Evolutionary conservation across 2,888 invertebrate genomes (phyloP), one percentile per base, ranked within the genome.

Genomic region (Apamea monoglypha): DNA sequence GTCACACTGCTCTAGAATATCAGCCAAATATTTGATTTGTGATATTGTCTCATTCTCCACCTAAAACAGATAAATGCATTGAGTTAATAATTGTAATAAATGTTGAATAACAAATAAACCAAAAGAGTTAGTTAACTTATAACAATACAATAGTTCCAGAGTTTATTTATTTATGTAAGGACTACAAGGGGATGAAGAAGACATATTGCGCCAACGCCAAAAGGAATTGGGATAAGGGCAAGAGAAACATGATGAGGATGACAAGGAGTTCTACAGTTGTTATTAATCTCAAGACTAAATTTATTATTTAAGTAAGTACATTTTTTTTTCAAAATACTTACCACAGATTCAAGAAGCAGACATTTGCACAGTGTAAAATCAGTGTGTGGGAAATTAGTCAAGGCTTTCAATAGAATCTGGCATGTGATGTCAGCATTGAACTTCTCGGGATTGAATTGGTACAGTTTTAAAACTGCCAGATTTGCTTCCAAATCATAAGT

Each of bases 291-390:
- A 56, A 32, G 16, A 5, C 16, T 70, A n/a, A 12, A 32, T 70
- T 25, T 25, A 50, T 29, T 50, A n/a, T 14, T 8, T n/a, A n/a
- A 21, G 7, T 25, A 25, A 5, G 25, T 1, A 18, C 25, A 25
- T 25, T n/a, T 74, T 32, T 36, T 29, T 47, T 12, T 32, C n/a
- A 73, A 18, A 53, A 16, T 21, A 92, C 94, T 95, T 91, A 96
- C 96, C 89, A 97, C 96, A 85, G 97, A 96, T 88, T 99, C 98
- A 87, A 98, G 98, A 81, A 99, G 97, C 78, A 99, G 97, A 94
- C 99, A 99, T 96, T 99, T 99, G 97, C 99, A 99, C 87, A 99
- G 97, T 70, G 99, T 99, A 93, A 99, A 99, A 95, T 99, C 99
- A 16, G 99, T 99, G 92, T 99, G 99, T 0, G 99, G 99, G 89